Evolutionary conservation across 2,113 vertebrate genomes (phyloP), one percentile per base, ranked within the genome.

Genomic region (Mirza zaza): DNA sequence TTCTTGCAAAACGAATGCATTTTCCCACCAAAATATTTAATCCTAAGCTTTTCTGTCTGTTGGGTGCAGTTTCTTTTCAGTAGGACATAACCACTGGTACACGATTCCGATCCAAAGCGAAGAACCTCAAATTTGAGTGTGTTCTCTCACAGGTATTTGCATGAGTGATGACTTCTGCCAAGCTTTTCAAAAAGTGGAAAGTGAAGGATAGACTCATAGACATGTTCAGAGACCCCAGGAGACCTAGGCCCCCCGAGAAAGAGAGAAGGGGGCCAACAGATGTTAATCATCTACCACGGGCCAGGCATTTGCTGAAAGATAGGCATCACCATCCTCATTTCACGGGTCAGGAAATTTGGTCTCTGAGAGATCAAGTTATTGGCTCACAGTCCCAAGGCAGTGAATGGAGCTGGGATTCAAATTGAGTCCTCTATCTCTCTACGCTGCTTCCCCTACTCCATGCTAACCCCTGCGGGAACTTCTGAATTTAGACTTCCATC

Each of bases 401-500:
- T 23, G 71, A 90, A 42, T 42, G 76, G n/a, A 91, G 70, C 45
- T 73, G 63, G 70, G 52, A 84, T 87, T 87, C 65, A 92, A 95
- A 96, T 39, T 91, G 79, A 91, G 65, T 55, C 71, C 80, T 96
- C 87, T 59, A 45, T 96, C 90, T 97, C 55, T 68, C 79, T 36
- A 8, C 23, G 42, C 65, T 61, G 0, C 67, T 97, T 82, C 80
- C 68, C 32, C 67, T 79, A 6, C 25, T 77, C 70, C 7, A 27
- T 0, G 0, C 34, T 59, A 94, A 84, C 80, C 55, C 96, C 94
- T 71, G 13, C 0, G 52, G 94, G 97, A 95, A 48, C 70, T 94
- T 97, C 96, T 84, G 59, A 85, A 95, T 96, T 97, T 93, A 97
- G 94, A 96, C 70, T 96, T 96, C 87, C 84, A 95, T 96, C 96